phyloP scores from a whole-genome alignment of 2,888 invertebrate species.

The Hirtodrosophila cameraria region DNA sequence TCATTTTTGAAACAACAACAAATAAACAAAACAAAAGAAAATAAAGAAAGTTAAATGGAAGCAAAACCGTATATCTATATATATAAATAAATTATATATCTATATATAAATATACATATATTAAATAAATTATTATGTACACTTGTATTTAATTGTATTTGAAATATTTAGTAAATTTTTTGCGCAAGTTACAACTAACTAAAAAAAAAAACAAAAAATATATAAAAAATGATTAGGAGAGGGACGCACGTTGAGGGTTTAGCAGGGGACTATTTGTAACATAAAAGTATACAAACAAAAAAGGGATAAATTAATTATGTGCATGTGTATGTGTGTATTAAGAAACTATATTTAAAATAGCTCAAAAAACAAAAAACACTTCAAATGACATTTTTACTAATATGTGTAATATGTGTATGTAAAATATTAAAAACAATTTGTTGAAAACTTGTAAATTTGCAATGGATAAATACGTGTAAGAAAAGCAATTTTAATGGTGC shows the following conservation, averaged over 20 bases:
- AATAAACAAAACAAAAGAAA: conserved; percentile 45
- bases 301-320: conserved; percentile 68
- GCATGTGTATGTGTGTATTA: conserved; percentile 52
- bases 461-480: conserved; percentile 83
- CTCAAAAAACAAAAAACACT: conserved; percentile 56
- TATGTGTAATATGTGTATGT: conserved; percentile 57
- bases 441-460: conserved; percentile 81
- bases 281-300: conserved; percentile 27
- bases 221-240: conserved; percentile 11
- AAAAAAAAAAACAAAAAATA: conserved; percentile 37
- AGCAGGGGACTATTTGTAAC: conserved; percentile 66
- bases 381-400: conserved; percentile 71
- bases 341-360: conserved; percentile 59
- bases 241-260: conserved; percentile 50
- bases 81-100: conserved; percentile 59
- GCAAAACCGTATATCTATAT: conserved; percentile 71
- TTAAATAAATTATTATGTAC: conserved; percentile 78
- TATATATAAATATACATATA: conserved; percentile 69
- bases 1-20: conserved; percentile 80
- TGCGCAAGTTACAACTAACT: conserved; percentile 69
- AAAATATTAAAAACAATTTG: conserved; percentile 64
- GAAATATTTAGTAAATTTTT: conserved; percentile 82
- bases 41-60: conserved; percentile 40
- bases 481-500: conserved; percentile 84
- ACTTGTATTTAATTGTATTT: conserved; percentile 80